phyloP scores from a whole-genome alignment of 2,888 invertebrate species.

The Acrobasis suavella region DNA sequence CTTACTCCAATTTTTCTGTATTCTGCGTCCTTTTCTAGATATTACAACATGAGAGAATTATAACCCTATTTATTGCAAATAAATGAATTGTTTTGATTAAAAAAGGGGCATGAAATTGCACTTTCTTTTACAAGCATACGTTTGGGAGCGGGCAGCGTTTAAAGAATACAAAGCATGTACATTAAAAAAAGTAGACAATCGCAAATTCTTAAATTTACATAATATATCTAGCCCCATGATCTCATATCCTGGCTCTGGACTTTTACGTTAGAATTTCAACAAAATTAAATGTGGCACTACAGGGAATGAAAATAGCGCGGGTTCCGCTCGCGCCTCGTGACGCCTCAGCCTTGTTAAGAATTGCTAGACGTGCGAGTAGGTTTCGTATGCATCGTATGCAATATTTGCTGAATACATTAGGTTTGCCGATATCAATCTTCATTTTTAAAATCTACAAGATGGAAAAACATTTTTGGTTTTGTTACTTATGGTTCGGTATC shows the following conservation, averaged over 20 bases:
- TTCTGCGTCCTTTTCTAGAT: too few species aligned
- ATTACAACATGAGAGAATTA: too few species aligned
- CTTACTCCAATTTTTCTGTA: too few species aligned
- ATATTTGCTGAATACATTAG: slow-evolving; percentile 20
- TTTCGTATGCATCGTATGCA: slow-evolving; percentile 14
- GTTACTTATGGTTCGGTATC: too few species aligned
- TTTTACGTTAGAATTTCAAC: slow-evolving; percentile 65
- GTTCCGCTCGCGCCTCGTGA: slow-evolving; percentile 34
- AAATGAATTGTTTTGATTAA: too few species aligned
- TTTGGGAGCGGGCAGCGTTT: too few species aligned
- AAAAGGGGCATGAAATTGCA: too few species aligned
- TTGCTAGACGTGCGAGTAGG: slow-evolving; percentile 36
- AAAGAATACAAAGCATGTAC: too few species aligned
- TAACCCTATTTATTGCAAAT: too few species aligned
- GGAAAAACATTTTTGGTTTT: not conserved
- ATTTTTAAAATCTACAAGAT: not conserved
- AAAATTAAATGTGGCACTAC: slow-evolving; percentile 82
- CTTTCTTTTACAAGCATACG: too few species aligned
- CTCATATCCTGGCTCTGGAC: not conserved
- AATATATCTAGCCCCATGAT: not conserved
- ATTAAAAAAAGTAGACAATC: too few species aligned
- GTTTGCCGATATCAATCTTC: slow-evolving; percentile 17
- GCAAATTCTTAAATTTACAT: too few species aligned
- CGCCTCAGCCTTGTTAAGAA: slow-evolving; percentile 46
- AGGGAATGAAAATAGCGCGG: slow-evolving; percentile 78